These are phyloP conservation scores for Styela clava DNA, from an alignment of 23 tunicate genomes.

Conservation along the genomic window DNA sequence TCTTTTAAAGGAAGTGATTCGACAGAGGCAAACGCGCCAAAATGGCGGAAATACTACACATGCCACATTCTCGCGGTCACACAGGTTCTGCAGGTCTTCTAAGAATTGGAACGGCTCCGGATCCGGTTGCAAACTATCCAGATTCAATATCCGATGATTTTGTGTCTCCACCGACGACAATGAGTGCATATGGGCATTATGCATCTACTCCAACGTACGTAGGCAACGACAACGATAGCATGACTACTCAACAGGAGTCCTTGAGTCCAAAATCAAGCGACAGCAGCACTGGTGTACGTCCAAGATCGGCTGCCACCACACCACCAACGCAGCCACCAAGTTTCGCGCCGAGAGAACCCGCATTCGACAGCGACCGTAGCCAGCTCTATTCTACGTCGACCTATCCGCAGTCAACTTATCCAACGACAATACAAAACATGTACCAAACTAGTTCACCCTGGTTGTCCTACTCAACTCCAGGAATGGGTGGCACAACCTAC, in stretches of 20 bases:
- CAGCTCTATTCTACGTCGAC: not conserved
- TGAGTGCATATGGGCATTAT: not conserved
- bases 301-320: constrained; percentile 5
- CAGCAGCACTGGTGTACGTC: constrained; percentile 2
- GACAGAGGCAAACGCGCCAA: not conserved
- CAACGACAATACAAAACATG: not conserved
- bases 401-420: constrained; percentile 7
- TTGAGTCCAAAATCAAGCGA: constrained; percentile 16
- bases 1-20: not conserved
- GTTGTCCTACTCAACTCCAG: constrained; percentile 11
- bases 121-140: not conserved
- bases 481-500: constrained; percentile 4
- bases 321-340: not conserved
- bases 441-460: constrained; percentile 6
- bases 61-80: constrained; percentile 25
- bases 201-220: not conserved
- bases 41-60: constrained; percentile 34
- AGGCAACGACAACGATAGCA: constrained; percentile 12
- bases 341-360: not conserved
- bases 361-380: not conserved
- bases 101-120: not conserved
- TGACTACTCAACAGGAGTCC: constrained; percentile 9
- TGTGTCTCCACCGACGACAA: not conserved
- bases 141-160: constrained; percentile 31
- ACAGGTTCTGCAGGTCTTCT: constrained; percentile 17